These are phyloP conservation scores for Galaxea fascicularis DNA, from an alignment of 92 coral and sea anemone species.

Conservation along the genomic window DNA sequence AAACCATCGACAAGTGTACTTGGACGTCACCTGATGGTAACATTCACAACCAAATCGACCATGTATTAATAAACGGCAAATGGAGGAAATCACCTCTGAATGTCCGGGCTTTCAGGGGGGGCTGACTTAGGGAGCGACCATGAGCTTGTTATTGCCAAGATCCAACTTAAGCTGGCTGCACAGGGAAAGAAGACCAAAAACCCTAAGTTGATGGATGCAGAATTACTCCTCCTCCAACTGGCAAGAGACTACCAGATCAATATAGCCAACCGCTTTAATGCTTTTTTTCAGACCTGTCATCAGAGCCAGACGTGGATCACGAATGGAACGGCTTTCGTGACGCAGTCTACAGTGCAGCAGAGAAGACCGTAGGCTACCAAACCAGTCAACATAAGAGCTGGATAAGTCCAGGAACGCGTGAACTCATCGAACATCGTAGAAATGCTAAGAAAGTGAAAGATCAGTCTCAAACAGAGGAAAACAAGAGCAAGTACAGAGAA, in stretches of 20 bases:
- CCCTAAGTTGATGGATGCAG: no score
- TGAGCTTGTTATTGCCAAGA: slow-evolving; percentile 27
- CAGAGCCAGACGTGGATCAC: no score
- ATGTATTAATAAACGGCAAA: slow-evolving; percentile 21
- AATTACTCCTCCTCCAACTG: no score
- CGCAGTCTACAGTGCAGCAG: slow-evolving; percentile 11
- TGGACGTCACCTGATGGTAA: slow-evolving; percentile 38
- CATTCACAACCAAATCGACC: no score
- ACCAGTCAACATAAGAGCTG: slow-evolving; percentile 23
- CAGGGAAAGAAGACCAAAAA: no score
- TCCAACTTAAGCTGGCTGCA: no score
- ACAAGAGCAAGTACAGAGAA: no score
- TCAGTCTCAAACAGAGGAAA: slow-evolving; percentile 6
- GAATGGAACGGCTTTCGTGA: no score
- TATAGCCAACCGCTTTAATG: no score
- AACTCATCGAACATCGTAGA: slow-evolving; percentile 10
- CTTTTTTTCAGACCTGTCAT: no score
- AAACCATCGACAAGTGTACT: slow-evolving; percentile 29
- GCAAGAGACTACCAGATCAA: no score
- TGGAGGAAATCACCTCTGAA: slow-evolving; percentile 30
- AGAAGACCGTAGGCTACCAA: slow-evolving; percentile 26
- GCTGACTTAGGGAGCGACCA: slow-evolving; percentile 37
- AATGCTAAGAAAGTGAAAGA: slow-evolving; percentile 13
- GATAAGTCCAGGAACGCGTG: slow-evolving; percentile 14
- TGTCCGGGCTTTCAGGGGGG: slow-evolving; percentile 35